Evolutionary conservation across 2,113 vertebrate genomes (phyloP).

Genomic region (Rutilus rutilus): DNA sequence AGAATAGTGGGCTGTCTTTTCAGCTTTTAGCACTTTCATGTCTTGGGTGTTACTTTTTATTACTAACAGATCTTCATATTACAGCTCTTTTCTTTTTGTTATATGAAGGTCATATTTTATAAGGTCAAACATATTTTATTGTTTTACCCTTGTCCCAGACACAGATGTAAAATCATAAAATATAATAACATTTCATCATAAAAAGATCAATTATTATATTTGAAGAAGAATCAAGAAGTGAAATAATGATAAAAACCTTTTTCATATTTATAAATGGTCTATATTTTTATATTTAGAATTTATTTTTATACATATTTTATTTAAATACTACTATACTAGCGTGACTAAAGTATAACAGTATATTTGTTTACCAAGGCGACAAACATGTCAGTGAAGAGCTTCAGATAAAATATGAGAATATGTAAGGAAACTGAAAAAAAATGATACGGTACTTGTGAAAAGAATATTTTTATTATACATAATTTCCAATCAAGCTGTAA

Average conservation of each 20-base stretch:
- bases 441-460: no score
- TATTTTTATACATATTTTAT: no score
- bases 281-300: not conserved
- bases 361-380: not conserved
- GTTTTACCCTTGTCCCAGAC: not conserved
- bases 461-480: no score
- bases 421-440: no score
- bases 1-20: not conserved
- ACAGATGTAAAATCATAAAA: not conserved
- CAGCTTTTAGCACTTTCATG: not conserved
- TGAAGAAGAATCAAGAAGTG: not conserved
- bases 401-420: not conserved
- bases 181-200: not conserved
- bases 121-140: no score
- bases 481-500: no score
- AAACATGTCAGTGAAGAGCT: not conserved
- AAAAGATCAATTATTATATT: not conserved
- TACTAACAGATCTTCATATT: constrained; percentile 3
- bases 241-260: not conserved
- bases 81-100: not conserved
- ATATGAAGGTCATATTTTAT: not conserved
- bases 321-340: no score
- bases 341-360: no score
- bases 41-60: not conserved
- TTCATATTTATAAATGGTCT: not conserved